Evolutionary conservation across 2,797 vertebrate genomes (phyloP).

Genomic region (Chanos chanos): DNA sequence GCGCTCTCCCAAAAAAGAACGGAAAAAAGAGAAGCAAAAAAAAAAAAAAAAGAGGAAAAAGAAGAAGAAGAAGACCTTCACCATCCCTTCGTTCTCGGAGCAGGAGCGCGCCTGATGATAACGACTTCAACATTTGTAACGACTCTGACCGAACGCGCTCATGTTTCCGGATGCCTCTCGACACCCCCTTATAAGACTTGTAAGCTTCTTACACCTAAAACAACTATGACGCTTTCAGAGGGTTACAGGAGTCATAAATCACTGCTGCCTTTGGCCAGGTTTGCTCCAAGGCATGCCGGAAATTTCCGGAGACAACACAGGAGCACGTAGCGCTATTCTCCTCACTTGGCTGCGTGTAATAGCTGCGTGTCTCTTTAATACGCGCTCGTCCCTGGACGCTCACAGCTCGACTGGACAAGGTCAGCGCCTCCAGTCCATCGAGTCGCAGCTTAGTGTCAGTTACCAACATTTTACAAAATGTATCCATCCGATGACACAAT

Average conservation of each 20-base stretch:
- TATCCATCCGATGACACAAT: too few species aligned
- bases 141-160: slow-evolving; percentile 32
- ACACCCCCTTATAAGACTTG: not conserved
- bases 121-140: slow-evolving; percentile 45
- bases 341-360: too few species aligned
- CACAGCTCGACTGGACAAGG: too few species aligned
- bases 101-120: slow-evolving; percentile 46
- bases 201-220: slow-evolving; percentile 24
- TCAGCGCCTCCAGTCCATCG: too few species aligned
- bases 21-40: too few species aligned
- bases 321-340: too few species aligned
- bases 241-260: slow-evolving; percentile 23
- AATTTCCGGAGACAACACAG: not conserved
- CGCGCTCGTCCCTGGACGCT: too few species aligned
- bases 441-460: too few species aligned
- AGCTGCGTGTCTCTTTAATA: too few species aligned
- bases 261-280: slow-evolving; percentile 1
- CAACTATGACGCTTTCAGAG: slow-evolving; percentile 14
- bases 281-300: slow-evolving; percentile 1
- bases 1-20: slow-evolving; percentile 36
- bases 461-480: too few species aligned
- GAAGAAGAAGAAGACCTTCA: slow-evolving; percentile 36
- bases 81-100: slow-evolving; percentile 43
- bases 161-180: slow-evolving; percentile 35
- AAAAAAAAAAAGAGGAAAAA: too few species aligned